Evolutionary conservation across 1,140 invertebrate species (phyloP).

Genomic region (Aphaenogaster floridana): DNA sequence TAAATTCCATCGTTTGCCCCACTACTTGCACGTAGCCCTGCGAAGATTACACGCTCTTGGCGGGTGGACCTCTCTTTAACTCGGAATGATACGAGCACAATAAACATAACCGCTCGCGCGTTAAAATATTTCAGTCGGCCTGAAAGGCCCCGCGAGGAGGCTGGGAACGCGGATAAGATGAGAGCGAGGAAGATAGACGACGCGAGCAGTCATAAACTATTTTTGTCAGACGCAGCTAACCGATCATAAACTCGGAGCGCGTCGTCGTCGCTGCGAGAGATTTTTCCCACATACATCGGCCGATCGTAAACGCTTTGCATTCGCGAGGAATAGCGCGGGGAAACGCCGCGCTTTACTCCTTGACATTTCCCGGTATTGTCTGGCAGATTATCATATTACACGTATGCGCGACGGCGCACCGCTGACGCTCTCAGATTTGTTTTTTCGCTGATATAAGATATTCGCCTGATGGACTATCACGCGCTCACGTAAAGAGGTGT

Average conservation of each 20-base stretch:
- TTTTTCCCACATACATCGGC: conserved; percentile 43
- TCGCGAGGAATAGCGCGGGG: conserved; percentile 9
- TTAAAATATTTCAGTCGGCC: conserved; percentile 36
- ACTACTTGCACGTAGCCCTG: neutral
- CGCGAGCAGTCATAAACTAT: conserved; percentile 40
- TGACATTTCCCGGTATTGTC: conserved; percentile 69
- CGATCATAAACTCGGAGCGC: conserved; percentile 31
- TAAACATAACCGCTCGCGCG: conserved; percentile 23
- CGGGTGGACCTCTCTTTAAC: neutral
- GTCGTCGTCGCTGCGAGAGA: conserved; percentile 31
- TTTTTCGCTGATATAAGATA: conserved; percentile 72
- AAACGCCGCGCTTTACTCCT: conserved; percentile 40
- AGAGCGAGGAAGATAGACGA: neutral
- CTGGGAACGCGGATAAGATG: neutral
- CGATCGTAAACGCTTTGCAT: conserved; percentile 55
- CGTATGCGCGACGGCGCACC: conserved; percentile 30
- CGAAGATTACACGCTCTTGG: conserved; percentile 18
- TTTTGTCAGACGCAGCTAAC: conserved; percentile 39
- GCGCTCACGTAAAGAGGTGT: neutral
- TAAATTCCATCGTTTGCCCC: conserved; percentile 17
- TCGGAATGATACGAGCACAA: conserved; percentile 32
- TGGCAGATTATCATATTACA: conserved; percentile 74
- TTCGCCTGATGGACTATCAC: conserved; percentile 52
- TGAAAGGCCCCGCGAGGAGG: neutral
- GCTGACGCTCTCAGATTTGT: conserved; percentile 55